These are phyloP conservation scores for Pitangus sulphuratus DNA, from an alignment of 2,797 vertebrate genomes.

Conservation along the genomic window DNA sequence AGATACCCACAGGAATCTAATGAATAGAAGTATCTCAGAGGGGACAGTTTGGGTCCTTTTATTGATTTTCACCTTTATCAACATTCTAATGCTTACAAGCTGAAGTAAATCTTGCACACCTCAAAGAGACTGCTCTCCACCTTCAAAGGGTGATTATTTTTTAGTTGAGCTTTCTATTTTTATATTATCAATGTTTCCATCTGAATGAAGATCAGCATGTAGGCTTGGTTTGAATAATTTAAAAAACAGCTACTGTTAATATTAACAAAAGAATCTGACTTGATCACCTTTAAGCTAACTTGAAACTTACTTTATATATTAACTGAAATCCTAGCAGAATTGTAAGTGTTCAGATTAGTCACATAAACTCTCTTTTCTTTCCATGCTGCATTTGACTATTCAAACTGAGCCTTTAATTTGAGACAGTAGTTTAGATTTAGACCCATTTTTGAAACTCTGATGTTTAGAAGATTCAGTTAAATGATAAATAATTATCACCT, in stretches of 20 bases:
- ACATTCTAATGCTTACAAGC: neutral
- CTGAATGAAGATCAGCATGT: slow-evolving; percentile 32
- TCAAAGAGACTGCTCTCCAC: neutral
- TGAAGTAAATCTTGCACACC: neutral
- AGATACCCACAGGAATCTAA: neutral
- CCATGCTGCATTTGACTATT: neutral
- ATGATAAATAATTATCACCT: neutral
- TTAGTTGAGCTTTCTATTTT: slow-evolving; percentile 4
- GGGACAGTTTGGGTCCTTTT: neutral
- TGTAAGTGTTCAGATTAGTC: neutral
- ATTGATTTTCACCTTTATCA: slow-evolving; percentile 40
- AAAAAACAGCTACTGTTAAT: slow-evolving; percentile 1
- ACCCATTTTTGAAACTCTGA: neutral
- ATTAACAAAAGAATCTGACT: slow-evolving; percentile 1
- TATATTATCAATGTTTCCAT: neutral
- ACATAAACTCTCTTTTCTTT: neutral
- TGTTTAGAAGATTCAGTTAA: neutral
- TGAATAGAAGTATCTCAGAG: neutral
- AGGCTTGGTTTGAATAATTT: slow-evolving; percentile 29
- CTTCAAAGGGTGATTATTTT: slow-evolving; percentile 37
- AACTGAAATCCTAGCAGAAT: neutral
- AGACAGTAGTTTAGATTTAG: neutral
- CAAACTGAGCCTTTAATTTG: neutral
- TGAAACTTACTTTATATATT: neutral
- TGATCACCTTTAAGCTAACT: neutral